Evolutionary conservation across 2,113 vertebrate genomes (phyloP), one percentile per base, ranked within the genome.

Genomic region (Tichodroma muraria): DNA sequence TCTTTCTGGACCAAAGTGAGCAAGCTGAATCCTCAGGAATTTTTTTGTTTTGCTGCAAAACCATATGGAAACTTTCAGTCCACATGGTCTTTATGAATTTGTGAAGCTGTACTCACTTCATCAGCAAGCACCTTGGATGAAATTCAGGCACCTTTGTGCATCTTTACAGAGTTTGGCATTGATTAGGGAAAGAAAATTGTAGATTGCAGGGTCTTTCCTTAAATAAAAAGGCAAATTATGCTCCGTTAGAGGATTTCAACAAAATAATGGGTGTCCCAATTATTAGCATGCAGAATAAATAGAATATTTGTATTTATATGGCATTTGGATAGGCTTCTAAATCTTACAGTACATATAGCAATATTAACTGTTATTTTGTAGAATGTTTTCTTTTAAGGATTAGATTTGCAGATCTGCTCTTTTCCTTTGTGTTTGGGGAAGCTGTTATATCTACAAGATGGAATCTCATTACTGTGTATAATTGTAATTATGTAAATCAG

Each of bases 401-500:
- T 84, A 60, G 25, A 40, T 94, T 80, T 78, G 13, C 40, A 86
- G 80, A 89, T 57, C 53, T 88, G 6, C 24, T 84, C 23, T 75
- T 86, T 81, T 45, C 28, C 57, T 90, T 89, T 95, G 77, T 94
- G 77, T 89, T 89, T 90, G 47, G 24, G 64, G 57, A 94, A 92
- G 69, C 77, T 93, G 72, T 79, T 95, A 61, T 75, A 93, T 37
- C 57, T 92, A n/a, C 80, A 72, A 90, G 89, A 94, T 87, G 77
- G 89, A 94, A 89, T 93, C 84, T 94, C 80, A 93, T 93, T 92
- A 88, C 52, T 64, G 72, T 60, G 65, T 73, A 93, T 93, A 95
- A 97, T 95, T 90, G 86, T 90, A 89, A 95, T 95, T 96, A 96
- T 92, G 95, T 88, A 95, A 96, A 96, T 95, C 91, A 93, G 83